A percentile compares a stretch with the other conserved stretches of the same genome.
Evolutionary conservation across 92 coral and sea anemone genomes (phyloP).

Genomic region (Actinernus sp.): DNA sequence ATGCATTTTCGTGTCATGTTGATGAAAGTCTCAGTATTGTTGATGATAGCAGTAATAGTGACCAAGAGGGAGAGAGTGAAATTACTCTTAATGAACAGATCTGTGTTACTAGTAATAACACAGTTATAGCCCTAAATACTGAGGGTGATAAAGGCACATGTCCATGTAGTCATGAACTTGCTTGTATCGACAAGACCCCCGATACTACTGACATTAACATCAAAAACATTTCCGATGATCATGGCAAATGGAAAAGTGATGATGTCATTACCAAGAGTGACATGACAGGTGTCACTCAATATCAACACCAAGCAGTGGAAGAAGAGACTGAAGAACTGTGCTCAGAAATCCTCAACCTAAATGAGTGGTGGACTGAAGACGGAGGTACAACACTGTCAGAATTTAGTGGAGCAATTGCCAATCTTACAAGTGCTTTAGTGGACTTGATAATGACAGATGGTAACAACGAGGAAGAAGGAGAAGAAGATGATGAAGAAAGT

Average conservation of each 20-base stretch:
- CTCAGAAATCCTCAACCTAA: constrained; percentile 7
- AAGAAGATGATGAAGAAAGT: constrained; percentile 4
- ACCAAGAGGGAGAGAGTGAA: not conserved
- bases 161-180: too few species aligned
- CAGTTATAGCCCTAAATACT: too few species aligned
- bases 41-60: not conserved
- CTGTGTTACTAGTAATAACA: too few species aligned
- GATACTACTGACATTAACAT: too few species aligned
- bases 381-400: constrained; percentile 2
- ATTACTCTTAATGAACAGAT: too few species aligned
- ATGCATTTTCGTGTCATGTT: too few species aligned
- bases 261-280: not conserved
- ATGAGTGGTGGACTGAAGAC: constrained; percentile 16
- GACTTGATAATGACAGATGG: constrained; percentile 13
- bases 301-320: not conserved
- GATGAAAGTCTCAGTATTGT: too few species aligned
- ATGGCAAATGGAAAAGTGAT: not conserved
- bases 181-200: too few species aligned
- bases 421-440: constrained; percentile 25
- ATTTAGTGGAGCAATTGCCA: constrained; percentile 22
- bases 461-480: not conserved
- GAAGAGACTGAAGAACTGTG: constrained; percentile 19
- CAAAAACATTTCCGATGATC: too few species aligned
- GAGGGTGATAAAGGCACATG: too few species aligned
- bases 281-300: not conserved